Base-by-base conservation (phyloP, 2,888 invertebrate genomes). In the Chelonus formosanus region DNA sequence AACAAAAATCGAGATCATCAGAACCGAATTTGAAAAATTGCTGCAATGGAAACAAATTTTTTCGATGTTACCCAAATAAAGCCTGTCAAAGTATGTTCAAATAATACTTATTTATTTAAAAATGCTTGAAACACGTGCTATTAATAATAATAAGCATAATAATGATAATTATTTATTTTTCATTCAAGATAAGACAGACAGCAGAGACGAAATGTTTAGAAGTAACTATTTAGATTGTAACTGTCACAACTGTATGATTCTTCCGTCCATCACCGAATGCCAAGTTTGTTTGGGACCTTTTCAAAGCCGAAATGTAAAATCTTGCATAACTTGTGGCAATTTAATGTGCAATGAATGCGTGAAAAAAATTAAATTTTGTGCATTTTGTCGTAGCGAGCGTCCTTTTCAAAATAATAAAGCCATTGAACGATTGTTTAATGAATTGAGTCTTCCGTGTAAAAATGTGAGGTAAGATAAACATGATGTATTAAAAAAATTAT, bases 301-400 rank as follows among this genome's bases (percentile, higher is more conserved):
- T 3, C 78, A 80, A 43, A 71, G 72, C 5, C 70, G 54, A 3
- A 70, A 72, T 7, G 71, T 80, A 4, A 66, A 65, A 36, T 71
- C 76, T 3, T 80, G 80, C 43, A 60, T 71, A 3, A 66, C 76
- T 0, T 80, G 80, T 58, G 73, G 76, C 3, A 78, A 78, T 62
- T 66, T 77, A 6, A 6, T 40, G 40, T 40, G 40, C 40, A 40
- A 6, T 4, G 53, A 10, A 5, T 80, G 80, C 63, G 63, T 76
- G 0, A 32, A 50, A 1, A 62, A 69, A 48, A 59, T 80, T n/a
- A 53, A 5, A 2, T 68, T 35, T n/a, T 80, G 80, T 56, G 73
- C 80, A 5, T 79, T 76, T 55, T 80, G 80, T 63, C 65, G 78
- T 34, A 71, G 75, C 0, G 6, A 10, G 3, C 44, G 70, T 35